phyloP scores from a whole-genome alignment of 2,888 invertebrate genomes.

The Hyposoter didymator region DNA sequence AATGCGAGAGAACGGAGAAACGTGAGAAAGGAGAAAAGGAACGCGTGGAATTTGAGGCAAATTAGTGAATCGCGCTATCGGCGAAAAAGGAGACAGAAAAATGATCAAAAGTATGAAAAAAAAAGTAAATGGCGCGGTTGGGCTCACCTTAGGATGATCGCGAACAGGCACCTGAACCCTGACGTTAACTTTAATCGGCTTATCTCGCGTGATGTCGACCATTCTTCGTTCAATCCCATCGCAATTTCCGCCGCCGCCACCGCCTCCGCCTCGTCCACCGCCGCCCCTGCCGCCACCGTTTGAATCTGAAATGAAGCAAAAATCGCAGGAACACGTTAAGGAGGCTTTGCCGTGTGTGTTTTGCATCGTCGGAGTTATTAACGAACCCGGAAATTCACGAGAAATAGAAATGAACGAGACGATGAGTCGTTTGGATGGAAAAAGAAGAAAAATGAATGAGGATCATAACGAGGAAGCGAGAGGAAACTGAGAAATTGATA shows the following conservation, averaged over 20 bases:
- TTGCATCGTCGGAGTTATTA: slow-evolving; percentile 52
- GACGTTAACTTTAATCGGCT: slow-evolving; percentile 94
- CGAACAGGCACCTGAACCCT: slow-evolving; percentile 94
- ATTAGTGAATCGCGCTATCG: background rate
- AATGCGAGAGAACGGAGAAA: background rate
- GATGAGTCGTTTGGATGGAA: background rate
- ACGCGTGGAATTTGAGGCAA: background rate
- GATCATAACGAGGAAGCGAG: background rate
- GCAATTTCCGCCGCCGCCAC: slow-evolving; percentile 74
- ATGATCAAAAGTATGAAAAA: slow-evolving; percentile 4
- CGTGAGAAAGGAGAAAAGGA: background rate
- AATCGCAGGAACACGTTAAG: slow-evolving; percentile 28
- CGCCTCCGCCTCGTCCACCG: slow-evolving; percentile 72
- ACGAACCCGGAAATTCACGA: slow-evolving; percentile 54
- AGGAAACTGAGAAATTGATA: background rate
- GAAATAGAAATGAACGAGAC: background rate
- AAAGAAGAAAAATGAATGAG: background rate
- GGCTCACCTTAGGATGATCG: slow-evolving; percentile 93
- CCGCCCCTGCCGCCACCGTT: slow-evolving; percentile 73
- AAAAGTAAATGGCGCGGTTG: slow-evolving; percentile 25
- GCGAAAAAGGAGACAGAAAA: no score
- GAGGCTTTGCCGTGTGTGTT: slow-evolving; percentile 7
- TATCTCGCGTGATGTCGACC: slow-evolving; percentile 94
- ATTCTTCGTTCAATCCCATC: slow-evolving; percentile 87
- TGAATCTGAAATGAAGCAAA: slow-evolving; percentile 74